These are phyloP conservation scores for Geodia barretti DNA, from an alignment of 37 sponge, comb jelly and placozoan species.

Conservation along the genomic window DNA sequence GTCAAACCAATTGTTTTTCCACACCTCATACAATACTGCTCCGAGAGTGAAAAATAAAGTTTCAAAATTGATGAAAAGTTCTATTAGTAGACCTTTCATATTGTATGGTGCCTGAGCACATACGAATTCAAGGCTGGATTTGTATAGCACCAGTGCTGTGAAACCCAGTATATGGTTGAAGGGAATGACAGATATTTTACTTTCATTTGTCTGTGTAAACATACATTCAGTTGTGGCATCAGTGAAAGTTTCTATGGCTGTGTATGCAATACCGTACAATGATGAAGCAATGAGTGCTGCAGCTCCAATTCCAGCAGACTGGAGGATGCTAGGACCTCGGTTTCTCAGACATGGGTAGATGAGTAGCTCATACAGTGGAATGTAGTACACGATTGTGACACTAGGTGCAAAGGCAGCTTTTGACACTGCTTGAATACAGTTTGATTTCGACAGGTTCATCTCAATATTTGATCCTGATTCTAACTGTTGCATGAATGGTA, in stretches of 20 bases:
- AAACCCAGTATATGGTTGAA: background rate
- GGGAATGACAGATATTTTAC: background rate
- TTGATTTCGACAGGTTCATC: background rate
- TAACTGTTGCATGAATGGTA: background rate
- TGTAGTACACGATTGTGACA: background rate
- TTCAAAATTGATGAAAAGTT: background rate
- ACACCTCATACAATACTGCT: too few species aligned
- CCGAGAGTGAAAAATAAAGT: background rate
- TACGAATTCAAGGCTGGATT: slow-evolving; percentile 6
- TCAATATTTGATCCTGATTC: background rate
- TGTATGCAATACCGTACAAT: background rate
- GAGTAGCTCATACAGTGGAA: background rate
- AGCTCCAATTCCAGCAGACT: background rate
- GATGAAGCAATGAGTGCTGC: background rate
- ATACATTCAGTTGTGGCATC: background rate
- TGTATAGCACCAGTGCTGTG: background rate
- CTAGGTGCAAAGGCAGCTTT: background rate
- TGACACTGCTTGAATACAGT: background rate
- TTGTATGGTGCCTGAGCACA: slow-evolving; percentile 34
- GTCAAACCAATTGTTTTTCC: too few species aligned
- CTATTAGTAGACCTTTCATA: slow-evolving; percentile 25
- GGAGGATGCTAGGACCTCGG: background rate
- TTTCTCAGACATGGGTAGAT: background rate
- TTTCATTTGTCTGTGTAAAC: background rate
- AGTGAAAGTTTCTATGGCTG: background rate